A percentile compares a stretch with the other conserved stretches of the same genome.
Evolutionary conservation across 2,797 vertebrate species (phyloP).

Genomic region (Apogon talboti): DNA sequence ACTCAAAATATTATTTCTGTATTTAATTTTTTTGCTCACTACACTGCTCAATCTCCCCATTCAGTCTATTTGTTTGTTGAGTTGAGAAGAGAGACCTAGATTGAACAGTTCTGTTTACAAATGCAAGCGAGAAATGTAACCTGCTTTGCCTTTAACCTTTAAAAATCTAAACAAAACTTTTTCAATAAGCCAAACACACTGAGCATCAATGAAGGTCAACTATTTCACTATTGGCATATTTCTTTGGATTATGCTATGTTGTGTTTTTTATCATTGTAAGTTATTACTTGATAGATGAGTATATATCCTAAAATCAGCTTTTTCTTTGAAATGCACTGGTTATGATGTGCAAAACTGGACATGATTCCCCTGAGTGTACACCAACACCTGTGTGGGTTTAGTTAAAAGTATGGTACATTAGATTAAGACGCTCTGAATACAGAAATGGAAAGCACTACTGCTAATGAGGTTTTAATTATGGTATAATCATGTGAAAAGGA

Average conservation of each 20-base stretch:
- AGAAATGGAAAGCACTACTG: no score
- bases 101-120: no score
- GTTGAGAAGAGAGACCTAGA: no score
- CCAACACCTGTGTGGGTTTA: conserved; percentile 61
- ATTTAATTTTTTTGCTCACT: no score
- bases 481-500: no score
- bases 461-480: no score
- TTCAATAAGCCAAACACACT: conserved; percentile 35
- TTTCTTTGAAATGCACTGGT: conserved; percentile 54
- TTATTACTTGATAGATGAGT: conserved; percentile 49
- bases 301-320: conserved; percentile 49
- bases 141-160: no score
- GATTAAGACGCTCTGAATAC: no score
- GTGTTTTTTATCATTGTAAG: conserved; percentile 43
- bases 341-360: conserved; percentile 68
- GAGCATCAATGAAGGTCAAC: conserved; percentile 14
- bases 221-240: conserved; percentile 43
- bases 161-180: conserved; percentile 11
- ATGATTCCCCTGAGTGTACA: conserved; percentile 50
- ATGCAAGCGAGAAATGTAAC: no score
- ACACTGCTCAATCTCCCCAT: no score
- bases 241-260: conserved; percentile 36
- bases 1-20: no score
- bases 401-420: conserved; percentile 30
- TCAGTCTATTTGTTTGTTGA: no score